Percentiles rank a stretch among this genome's conserved stretches.
Conservation (phyloP, 2,113 vertebrate species). For the Eurypyga helias region DNA sequence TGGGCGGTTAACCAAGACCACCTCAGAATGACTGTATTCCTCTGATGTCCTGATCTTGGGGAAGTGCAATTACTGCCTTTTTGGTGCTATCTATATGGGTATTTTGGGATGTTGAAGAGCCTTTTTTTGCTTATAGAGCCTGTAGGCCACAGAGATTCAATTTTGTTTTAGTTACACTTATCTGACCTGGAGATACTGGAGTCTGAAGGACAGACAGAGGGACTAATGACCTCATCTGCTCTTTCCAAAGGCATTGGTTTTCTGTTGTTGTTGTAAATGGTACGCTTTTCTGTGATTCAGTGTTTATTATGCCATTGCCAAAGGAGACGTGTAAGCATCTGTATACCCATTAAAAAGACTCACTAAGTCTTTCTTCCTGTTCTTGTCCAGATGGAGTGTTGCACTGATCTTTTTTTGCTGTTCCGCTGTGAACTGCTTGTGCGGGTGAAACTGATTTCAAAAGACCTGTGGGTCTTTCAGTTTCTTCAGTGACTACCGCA, state of each 20-base stretch:
- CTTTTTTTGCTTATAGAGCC: not conserved
- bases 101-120: not conserved
- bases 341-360: not conserved
- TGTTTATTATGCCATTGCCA: constrained; percentile 8
- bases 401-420: not conserved
- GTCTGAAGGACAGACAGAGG: not conserved
- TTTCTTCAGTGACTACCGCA: not conserved
- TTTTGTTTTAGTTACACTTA: not conserved
- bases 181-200: not conserved
- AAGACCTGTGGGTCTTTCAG: not conserved
- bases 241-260: not conserved
- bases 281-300: not conserved
- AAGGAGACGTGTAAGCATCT: not conserved
- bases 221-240: not conserved
- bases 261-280: not conserved
- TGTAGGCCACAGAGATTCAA: not conserved
- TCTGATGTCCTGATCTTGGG: not conserved
- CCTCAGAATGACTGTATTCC: not conserved
- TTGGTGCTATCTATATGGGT: not conserved
- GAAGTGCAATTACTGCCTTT: not conserved
- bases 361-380: not conserved
- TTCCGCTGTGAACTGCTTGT: not conserved
- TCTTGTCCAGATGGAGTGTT: not conserved
- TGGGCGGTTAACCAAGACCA: not conserved
- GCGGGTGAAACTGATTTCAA: not conserved